A percentile compares a stretch with the other conserved stretches of the same genome.
Conservation (phyloP, 2,888 invertebrate genomes). For the Drosophila vallismaia region DNA sequence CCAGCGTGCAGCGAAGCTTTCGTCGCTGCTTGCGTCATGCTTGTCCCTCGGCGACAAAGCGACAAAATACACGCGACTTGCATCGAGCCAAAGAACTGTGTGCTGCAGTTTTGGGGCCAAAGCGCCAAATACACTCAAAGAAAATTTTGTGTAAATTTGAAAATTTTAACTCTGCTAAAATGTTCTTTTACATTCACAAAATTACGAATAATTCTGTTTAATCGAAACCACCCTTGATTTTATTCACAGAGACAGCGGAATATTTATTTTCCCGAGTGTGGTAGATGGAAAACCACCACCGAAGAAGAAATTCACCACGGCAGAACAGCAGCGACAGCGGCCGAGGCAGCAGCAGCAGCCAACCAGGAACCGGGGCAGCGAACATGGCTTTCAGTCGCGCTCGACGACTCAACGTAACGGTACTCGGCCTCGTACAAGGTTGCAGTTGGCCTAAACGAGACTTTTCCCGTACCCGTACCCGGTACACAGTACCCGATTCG, state of each 20-base stretch:
- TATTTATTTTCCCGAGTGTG: conserved; percentile 1
- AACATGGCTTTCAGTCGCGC: background rate
- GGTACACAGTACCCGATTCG: too few relatives aligned
- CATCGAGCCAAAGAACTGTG: conserved; percentile 51
- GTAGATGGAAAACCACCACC: conserved; percentile 22
- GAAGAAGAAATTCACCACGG: conserved; percentile 38
- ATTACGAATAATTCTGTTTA: background rate
- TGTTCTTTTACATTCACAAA: background rate
- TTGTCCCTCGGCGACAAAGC: conserved; percentile 60
- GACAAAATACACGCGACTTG: conserved; percentile 52
- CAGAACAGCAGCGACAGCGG: conserved; percentile 2
- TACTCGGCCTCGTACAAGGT: too few relatives aligned
- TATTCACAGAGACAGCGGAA: background rate
- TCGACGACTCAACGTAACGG: too few relatives aligned
- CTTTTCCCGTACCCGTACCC: too few relatives aligned
- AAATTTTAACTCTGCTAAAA: background rate
- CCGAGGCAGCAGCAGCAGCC: conserved; percentile 41
- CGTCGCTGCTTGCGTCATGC: conserved; percentile 74
- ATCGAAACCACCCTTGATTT: background rate
- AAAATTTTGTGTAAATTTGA: background rate
- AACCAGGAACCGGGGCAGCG: conserved; percentile 32
- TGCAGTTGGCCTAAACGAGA: too few relatives aligned
- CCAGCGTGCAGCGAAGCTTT: conserved; percentile 53
- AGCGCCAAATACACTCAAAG: background rate
- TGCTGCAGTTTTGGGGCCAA: conserved; percentile 14